A percentile compares a stretch with the other conserved stretches of the same genome.
Evolutionary conservation across 2,888 invertebrate species (phyloP).

Genomic region (Eustalomyia histrio): DNA sequence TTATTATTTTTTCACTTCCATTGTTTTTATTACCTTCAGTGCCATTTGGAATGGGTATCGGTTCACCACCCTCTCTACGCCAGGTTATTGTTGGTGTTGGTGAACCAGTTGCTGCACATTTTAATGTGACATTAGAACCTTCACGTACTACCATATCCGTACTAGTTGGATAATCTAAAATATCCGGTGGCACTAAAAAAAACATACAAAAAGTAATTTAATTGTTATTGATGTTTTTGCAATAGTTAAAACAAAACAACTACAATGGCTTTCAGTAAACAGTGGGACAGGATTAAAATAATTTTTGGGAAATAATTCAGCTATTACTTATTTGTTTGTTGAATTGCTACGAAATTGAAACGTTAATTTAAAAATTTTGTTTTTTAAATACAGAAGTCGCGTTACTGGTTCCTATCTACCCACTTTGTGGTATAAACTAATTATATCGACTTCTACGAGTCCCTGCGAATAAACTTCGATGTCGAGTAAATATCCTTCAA

Average conservation of each 20-base stretch:
- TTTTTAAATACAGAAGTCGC: too few species aligned
- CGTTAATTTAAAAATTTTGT: too few species aligned
- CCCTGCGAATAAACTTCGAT: too few species aligned
- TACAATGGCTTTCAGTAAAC: neutral
- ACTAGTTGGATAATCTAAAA: conserved; percentile 90
- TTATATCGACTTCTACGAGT: too few species aligned
- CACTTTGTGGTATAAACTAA: too few species aligned
- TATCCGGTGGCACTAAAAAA: conserved; percentile 88
- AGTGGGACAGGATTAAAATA: too few species aligned
- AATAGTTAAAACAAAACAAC: conserved; percentile 14
- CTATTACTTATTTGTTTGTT: too few species aligned
- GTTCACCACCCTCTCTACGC: conserved; percentile 89
- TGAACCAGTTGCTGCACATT: conserved; percentile 93
- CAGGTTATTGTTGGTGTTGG: conserved; percentile 93
- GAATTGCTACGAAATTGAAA: too few species aligned
- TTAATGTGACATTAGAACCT: conserved; percentile 90
- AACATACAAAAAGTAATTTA: conserved; percentile 49
- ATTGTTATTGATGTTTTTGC: conserved; percentile 50
- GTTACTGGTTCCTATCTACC: too few species aligned
- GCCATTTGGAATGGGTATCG: conserved; percentile 85
- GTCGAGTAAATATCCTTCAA: too few species aligned
- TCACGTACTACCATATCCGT: conserved; percentile 92
- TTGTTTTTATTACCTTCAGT: conserved; percentile 82
- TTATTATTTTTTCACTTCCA: conserved; percentile 5
- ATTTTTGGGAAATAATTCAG: too few species aligned